Evolutionary conservation across 2,888 invertebrate species (phyloP), one percentile per base, ranked within the genome.

Genomic region (Dioctria linearis): DNA sequence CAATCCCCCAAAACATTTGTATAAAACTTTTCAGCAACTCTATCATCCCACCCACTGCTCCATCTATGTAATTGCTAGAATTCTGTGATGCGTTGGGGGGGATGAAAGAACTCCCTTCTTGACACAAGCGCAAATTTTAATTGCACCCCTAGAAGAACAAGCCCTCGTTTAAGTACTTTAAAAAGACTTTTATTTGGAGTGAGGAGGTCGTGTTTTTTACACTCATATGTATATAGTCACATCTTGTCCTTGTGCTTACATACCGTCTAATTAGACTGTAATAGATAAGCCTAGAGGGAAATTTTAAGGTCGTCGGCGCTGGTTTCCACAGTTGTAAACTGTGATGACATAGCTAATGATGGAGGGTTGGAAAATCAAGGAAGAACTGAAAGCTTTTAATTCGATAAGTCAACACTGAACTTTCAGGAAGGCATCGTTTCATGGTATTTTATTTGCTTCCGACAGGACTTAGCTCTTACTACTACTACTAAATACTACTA

Each of bases 351-450:
- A 73, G 73, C 73, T 73, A 73, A 73, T 73, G 73, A 57, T 25
- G 37, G 11, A 39, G 59, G 73, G 57, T 73, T 51, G 59, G 8
- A 42, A 73, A 73, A 59, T 57, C 73, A 73, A 59, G 73, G 59
- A 73, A 73, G 51, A 73, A 73, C 37, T 57, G 73, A 73, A 73
- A 73, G 73, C 73, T 57, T 42, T 73, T 73, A 73, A 73, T 73
- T 73, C 73, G 57, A 73, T 57, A 73, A 73, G 73, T 73, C 73
- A 73, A 73, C 73, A 73, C 42, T 11, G 25, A 51, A 57, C 59
- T 43, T 42, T 8, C 42, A 73, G 39, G 13, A 25, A 6, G 73
- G 3, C n/a, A 11, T n/a, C 25, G 54, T 25, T 25, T 25, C 8
- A 57, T 13, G 59, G 73, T 13, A 57, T 40, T 54, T 54, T 54